Conservation (phyloP, 2,888 invertebrate species). For the Tridacna gigas region DNA sequence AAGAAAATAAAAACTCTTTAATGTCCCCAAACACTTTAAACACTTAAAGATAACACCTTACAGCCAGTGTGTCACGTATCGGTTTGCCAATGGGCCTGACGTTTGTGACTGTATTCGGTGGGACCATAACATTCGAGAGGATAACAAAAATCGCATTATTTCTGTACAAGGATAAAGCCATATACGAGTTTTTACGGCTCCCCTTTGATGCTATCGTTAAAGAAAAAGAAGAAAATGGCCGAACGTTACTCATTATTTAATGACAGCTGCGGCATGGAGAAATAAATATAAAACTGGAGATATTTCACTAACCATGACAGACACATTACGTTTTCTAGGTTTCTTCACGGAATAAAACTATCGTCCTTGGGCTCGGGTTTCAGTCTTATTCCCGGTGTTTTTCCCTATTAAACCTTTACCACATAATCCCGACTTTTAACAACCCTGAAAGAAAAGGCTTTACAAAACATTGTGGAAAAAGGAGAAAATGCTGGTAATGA, state of each 20-base stretch:
- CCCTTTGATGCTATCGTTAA: not conserved
- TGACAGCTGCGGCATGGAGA: conserved; percentile 29
- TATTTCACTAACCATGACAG: conserved; percentile 37
- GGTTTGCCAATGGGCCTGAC: conserved; percentile 12
- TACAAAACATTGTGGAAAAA: too few relatives aligned
- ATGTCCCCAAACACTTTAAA: conserved; percentile 17
- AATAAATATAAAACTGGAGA: conserved; percentile 47
- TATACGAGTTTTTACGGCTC: not conserved
- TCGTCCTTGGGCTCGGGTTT: conserved; percentile 17
- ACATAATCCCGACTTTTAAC: not conserved
- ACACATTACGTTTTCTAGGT: conserved; percentile 37
- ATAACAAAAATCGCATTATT: not conserved
- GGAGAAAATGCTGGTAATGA: too few relatives aligned
- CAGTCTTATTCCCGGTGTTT: conserved; percentile 14
- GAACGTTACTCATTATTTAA: conserved; percentile 29
- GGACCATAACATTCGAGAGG: conserved; percentile 5
- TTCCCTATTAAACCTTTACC: not conserved
- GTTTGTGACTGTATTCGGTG: conserved; percentile 18
- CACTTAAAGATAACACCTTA: conserved; percentile 22
- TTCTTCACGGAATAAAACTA: conserved; percentile 42
- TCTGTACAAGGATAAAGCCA: not conserved
- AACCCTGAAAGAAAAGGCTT: too few relatives aligned
- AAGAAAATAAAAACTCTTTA: conserved; percentile 1
- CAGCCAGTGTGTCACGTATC: conserved; percentile 28
- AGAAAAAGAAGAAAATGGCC: not conserved